These are phyloP conservation scores for Euphonia xanthogaster DNA, from an alignment of 2,797 vertebrate genomes.

Conservation along the genomic window DNA sequence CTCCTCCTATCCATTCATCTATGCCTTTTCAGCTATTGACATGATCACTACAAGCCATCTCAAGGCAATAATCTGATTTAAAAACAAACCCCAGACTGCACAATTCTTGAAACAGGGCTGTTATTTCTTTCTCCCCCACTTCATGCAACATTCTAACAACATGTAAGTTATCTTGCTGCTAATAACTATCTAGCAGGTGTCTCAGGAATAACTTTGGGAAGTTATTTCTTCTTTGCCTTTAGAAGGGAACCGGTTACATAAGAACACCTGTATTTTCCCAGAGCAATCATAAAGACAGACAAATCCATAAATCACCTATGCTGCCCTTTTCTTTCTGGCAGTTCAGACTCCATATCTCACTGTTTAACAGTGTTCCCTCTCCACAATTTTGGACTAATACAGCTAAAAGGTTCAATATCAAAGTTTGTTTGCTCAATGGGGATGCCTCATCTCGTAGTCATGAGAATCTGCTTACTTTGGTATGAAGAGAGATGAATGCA, in stretches of 20 bases:
- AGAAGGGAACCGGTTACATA: background rate
- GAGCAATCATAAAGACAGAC: background rate
- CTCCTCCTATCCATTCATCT: background rate
- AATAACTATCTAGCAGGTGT: background rate
- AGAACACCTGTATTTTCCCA: background rate
- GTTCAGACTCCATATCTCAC: background rate
- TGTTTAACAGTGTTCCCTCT: background rate
- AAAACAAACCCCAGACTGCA: background rate
- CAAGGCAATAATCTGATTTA: background rate
- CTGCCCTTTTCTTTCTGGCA: background rate
- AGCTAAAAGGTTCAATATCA: background rate
- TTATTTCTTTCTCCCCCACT: background rate
- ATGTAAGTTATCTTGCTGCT: background rate
- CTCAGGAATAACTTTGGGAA: background rate
- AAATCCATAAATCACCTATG: background rate
- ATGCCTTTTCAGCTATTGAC: background rate
- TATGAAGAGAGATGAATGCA: background rate
- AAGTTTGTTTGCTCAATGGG: slow-evolving; percentile 12
- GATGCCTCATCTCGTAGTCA: background rate
- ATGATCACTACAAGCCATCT: background rate
- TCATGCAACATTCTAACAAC: background rate
- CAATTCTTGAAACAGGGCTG: background rate
- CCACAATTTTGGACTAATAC: background rate
- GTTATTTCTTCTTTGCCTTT: background rate
- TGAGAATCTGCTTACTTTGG: background rate